Conservation (phyloP, 1,140 invertebrate species). For the Drosophila arizonae region DNA sequence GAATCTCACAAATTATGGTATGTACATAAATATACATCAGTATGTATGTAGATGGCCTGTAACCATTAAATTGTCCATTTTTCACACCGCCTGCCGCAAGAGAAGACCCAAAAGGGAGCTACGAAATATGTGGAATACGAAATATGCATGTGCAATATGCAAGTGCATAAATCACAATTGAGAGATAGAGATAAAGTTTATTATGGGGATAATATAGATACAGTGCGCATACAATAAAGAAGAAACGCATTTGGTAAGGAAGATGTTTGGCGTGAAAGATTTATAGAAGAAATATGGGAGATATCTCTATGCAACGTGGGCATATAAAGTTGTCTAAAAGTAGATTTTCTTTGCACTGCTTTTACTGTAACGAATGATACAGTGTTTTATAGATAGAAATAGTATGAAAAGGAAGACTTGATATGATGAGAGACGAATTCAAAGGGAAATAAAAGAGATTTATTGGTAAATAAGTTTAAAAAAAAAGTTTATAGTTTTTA, state of each 20-base stretch:
- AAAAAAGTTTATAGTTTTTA: no score
- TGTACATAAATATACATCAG: background rate
- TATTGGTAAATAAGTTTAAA: no score
- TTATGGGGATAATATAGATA: conserved; percentile 22
- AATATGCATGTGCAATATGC: conserved; percentile 30
- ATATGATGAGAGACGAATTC: no score
- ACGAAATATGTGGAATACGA: conserved; percentile 4
- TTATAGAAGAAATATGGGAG: no score
- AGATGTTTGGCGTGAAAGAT: no score
- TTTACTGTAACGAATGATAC: no score
- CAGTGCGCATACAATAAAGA: background rate
- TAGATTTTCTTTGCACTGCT: no score
- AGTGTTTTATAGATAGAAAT: no score
- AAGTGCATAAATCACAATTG: conserved; percentile 61
- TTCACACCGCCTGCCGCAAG: conserved; percentile 38
- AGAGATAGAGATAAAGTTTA: conserved; percentile 18
- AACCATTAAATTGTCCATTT: conserved; percentile 53
- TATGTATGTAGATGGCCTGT: background rate
- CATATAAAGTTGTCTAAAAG: no score
- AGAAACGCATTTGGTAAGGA: background rate
- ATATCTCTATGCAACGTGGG: no score
- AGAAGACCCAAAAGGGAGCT: background rate
- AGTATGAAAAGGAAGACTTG: no score
- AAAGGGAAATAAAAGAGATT: no score
- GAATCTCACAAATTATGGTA: conserved; percentile 41